A percentile compares a stretch with the other conserved stretches of the same genome.
phyloP scores from a whole-genome alignment of 2,797 vertebrate species.

The Ctenosaura bakeri region DNA sequence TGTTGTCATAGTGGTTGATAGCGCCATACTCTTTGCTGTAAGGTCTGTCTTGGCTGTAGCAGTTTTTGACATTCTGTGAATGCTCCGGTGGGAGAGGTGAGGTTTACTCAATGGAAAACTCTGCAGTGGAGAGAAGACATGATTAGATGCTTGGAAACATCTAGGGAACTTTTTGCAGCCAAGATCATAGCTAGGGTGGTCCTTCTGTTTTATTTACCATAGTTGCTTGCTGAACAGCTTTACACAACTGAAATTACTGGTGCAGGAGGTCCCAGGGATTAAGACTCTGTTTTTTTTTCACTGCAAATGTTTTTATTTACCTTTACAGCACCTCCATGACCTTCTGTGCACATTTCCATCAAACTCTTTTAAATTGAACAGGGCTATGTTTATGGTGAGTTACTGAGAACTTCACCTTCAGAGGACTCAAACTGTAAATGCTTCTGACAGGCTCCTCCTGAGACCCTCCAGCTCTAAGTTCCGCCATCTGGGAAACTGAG shows the following conservation, averaged over 20 bases:
- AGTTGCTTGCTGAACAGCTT: neutral
- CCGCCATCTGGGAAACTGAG: neutral
- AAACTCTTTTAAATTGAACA: neutral
- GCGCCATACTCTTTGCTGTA: neutral
- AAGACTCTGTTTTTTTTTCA: neutral
- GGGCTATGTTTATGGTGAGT: neutral
- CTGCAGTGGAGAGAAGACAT: neutral
- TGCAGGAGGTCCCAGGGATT: neutral
- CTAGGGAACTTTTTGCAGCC: neutral
- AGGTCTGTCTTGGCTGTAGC: neutral
- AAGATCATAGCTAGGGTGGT: neutral
- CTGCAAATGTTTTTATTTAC: neutral
- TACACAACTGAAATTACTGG: neutral
- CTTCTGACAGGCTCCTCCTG: neutral
- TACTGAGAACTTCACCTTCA: neutral
- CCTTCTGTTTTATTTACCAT: too few species aligned
- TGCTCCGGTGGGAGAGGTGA: neutral
- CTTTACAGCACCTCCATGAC: neutral
- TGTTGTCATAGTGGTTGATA: too few species aligned
- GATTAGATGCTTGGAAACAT: neutral
- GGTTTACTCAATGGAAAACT: neutral
- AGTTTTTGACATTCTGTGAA: neutral
- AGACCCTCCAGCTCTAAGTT: neutral
- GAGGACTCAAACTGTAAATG: neutral
- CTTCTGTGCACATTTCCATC: neutral